A percentile compares a stretch with the other conserved stretches of the same genome.
These are phyloP conservation scores for Podargus strigoides DNA, from an alignment of 2,797 vertebrate species.

Conservation along the genomic window DNA sequence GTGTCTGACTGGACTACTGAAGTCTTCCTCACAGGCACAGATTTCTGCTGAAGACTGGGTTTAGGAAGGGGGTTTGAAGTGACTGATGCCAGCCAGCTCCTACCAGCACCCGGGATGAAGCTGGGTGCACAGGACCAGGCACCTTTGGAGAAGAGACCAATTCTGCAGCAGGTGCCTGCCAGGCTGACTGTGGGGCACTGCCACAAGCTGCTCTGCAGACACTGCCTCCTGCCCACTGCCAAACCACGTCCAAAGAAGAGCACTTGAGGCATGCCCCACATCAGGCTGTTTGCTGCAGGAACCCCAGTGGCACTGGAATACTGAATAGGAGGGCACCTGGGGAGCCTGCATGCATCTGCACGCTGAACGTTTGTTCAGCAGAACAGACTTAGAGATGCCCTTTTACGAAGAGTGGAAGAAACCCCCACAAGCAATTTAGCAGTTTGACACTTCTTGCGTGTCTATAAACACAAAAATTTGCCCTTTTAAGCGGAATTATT, in stretches of 20 bases:
- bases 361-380: too few relatives aligned
- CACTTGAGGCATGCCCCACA: neutral
- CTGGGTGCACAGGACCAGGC: rapidly evolving
- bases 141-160: rapidly evolving
- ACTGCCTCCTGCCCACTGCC: neutral
- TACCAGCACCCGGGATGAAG: neutral
- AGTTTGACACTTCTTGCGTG: conserved; percentile 4
- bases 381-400: neutral
- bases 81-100: neutral
- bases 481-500: conserved; percentile 33
- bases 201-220: neutral
- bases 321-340: neutral
- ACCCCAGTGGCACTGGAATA: neutral
- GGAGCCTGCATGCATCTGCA: neutral
- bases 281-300: neutral
- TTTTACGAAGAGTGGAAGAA: neutral
- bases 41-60: neutral
- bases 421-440: neutral
- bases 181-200: too few relatives aligned
- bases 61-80: neutral
- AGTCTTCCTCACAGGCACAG: neutral
- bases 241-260: neutral
- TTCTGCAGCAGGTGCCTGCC: neutral
- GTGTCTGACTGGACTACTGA: neutral
- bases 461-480: conserved; percentile 17